phyloP scores from a whole-genome alignment of 2,113 vertebrate genomes.

The Danionella cerebrum region DNA sequence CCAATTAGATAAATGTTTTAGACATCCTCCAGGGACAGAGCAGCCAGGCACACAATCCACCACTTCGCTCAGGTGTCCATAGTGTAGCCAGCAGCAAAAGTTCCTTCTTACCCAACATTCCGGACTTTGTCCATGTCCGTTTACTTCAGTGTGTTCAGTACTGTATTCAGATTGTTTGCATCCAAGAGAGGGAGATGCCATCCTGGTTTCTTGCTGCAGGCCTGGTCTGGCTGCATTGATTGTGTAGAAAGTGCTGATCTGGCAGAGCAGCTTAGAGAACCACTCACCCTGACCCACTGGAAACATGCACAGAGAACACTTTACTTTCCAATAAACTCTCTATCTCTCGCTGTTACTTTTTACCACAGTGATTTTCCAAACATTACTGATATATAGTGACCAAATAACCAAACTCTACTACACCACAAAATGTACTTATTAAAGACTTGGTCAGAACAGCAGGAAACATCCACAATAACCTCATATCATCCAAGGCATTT shows the following conservation, averaged over 20 bases:
- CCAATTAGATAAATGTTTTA: no score
- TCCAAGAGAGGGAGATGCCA: conserved; percentile 46
- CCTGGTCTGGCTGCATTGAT: conserved; percentile 67
- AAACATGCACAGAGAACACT: conserved; percentile 63
- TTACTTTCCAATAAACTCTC: conserved; percentile 25
- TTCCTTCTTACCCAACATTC: no score
- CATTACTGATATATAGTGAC: not conserved
- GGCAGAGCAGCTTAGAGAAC: conserved; percentile 51
- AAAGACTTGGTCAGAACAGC: not conserved
- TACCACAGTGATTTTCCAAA: conserved; percentile 3
- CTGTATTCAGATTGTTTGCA: no score
- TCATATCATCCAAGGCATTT: no score
- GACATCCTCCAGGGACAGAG: no score
- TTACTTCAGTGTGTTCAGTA: not conserved
- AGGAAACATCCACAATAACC: no score
- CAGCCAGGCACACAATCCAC: no score
- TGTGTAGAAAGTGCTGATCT: conserved; percentile 70
- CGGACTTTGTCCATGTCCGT: not conserved
- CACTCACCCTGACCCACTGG: conserved; percentile 61
- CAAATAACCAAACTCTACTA: conserved; percentile 9
- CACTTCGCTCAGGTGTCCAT: no score
- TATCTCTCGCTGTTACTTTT: not conserved
- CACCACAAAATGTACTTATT: not conserved
- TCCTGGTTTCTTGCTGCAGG: conserved; percentile 61
- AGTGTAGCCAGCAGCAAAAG: no score